Conservation (phyloP, 2,888 invertebrate genomes). For the Pseudococcus longispinus region DNA sequence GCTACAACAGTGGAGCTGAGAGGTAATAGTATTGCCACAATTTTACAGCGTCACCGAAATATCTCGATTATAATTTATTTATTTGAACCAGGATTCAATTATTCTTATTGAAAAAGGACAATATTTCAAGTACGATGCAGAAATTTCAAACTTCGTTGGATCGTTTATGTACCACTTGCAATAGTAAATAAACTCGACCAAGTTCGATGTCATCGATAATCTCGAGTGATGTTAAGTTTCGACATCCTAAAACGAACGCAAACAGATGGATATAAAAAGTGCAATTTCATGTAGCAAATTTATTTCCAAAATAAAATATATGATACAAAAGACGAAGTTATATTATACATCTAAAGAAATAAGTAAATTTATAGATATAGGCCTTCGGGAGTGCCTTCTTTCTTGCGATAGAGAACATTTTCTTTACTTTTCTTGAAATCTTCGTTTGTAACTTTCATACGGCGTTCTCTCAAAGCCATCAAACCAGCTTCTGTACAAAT, state of each 20-base stretch:
- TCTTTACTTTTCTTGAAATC: conserved; percentile 99
- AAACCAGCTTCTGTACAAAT: conserved; percentile 99
- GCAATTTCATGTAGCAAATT: not conserved
- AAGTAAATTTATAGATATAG: conserved; percentile 79
- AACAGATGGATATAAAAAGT: not conserved
- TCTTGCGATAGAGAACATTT: conserved; percentile 97
- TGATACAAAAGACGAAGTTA: not conserved
- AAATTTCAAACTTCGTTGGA: not conserved
- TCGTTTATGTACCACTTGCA: conserved; percentile 2
- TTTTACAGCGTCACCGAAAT: not conserved
- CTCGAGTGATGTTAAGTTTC: not conserved
- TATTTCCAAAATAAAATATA: not conserved
- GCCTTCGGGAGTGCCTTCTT: conserved; percentile 99
- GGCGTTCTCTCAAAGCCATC: conserved; percentile 94
- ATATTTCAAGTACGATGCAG: not conserved
- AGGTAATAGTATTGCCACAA: not conserved
- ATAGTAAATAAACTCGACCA: not conserved
- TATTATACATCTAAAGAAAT: conserved; percentile 45
- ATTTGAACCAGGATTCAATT: not conserved
- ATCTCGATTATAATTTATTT: not conserved
- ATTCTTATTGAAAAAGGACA: not conserved
- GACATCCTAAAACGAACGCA: not conserved
- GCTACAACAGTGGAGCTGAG: not conserved
- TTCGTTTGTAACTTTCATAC: conserved; percentile 99
- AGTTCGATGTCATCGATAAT: not conserved